These are phyloP conservation scores for Karalla daura DNA, from an alignment of 2,797 vertebrate genomes.

Conservation along the genomic window DNA sequence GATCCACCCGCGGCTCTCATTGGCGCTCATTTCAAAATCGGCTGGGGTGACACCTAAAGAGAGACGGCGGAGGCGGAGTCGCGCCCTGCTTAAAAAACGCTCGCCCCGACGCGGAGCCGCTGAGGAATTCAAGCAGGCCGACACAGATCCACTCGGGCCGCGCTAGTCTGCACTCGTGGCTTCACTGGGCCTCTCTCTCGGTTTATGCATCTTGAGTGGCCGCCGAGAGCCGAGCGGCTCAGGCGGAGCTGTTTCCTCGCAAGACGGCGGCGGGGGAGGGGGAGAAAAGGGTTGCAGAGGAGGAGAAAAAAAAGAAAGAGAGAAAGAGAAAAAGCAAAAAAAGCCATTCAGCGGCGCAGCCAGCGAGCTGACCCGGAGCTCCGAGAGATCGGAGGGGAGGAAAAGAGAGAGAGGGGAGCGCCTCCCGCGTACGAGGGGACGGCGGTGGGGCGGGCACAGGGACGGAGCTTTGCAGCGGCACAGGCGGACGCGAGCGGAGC, in stretches of 20 bases:
- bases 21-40: no score
- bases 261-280: neutral
- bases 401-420: neutral
- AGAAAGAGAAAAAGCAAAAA: slow-evolving; percentile 2
- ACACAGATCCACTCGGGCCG: neutral
- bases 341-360: neutral
- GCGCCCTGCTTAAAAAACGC: neutral
- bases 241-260: neutral
- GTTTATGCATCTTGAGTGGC: neutral
- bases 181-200: neutral
- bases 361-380: slow-evolving; percentile 13
- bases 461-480: no score
- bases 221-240: neutral
- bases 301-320: slow-evolving; percentile 3
- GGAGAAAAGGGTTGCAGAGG: neutral
- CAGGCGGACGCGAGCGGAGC: no score
- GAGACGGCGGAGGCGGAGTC: no score
- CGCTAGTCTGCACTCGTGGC: neutral
- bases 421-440: neutral
- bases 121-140: neutral
- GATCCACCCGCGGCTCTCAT: no score
- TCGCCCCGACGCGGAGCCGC: neutral
- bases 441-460: no score
- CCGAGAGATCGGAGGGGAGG: neutral
- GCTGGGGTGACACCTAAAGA: no score